Evolutionary conservation across 2,888 invertebrate species (phyloP), one percentile per base, ranked within the genome.

Genomic region (Coelopa pilipes): DNA sequence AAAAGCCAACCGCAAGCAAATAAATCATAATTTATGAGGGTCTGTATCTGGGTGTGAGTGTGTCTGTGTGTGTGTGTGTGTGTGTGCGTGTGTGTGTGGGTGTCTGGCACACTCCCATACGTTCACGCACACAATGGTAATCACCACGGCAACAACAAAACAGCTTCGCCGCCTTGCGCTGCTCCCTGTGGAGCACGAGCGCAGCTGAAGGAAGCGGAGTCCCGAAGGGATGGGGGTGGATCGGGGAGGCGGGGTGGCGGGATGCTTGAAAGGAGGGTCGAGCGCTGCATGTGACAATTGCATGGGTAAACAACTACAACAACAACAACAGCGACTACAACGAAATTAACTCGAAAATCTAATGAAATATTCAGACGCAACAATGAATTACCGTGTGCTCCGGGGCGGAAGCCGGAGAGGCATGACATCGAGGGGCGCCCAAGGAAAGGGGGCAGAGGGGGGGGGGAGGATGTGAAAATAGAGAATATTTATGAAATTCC

Each of bases 311-410:
- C n/a, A 53, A 15, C 2, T 53, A 34, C 34, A 34, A 34, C 34
- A 53, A 13, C 53, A 34, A 34, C 34, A 34, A 15, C 53, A 15
- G 53, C 2, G 10, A 11, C n/a, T 5, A 53, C 53, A 34, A 34
- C 53, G n/a, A 53, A 53, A 53, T 53, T 53, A 53, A 53, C 53
- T 53, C 53, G 53, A 53, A 53, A 53, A 53, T 53, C 53, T 53
- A 53, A 53, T 53, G 53, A 53, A 53, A 53, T 53, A 53, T 53
- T 53, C 53, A 53, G 53, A 53, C 53, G n/a, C 53, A 53, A 53
- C 53, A 53, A 53, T 53, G n/a, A 53, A 53, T 15, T 5, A n/a
- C 34, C 34, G 34, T 34, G 34, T 34, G 34, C 34, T 34, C 34
- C 34, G n/a, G n/a, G 53, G 53, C 53, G 53, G 53, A 13, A 15